Base-by-base conservation (phyloP, 2,888 invertebrate species). In the Digitonthophagus gazella region DNA sequence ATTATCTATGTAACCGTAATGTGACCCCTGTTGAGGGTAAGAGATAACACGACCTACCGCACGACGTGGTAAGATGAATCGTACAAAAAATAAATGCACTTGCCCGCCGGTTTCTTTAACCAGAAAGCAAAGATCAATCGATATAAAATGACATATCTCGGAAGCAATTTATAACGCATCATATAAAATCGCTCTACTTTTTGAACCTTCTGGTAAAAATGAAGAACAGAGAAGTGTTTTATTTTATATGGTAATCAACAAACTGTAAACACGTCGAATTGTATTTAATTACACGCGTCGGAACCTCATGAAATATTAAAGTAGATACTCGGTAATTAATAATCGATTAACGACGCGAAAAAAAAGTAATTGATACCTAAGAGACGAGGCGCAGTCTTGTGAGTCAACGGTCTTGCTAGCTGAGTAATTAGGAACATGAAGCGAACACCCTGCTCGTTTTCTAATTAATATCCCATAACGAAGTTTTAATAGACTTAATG, bases 401-500 rank as follows among this genome's bases (percentile, higher is more conserved):
- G 58, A 58, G 61, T 18, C 20, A 61, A 20, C 19, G 16, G 61
- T 44, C 28, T n/a, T 44, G 28, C 11, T 18, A 61, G 18, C 19
- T 8, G 18, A 18, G 20, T 61, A 61, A 61, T 61, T 61, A 44
- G 28, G 61, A 61, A 61, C 18, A 61, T 61, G 19, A 19, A 15
- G n/a, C n/a, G 57, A 18, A 20, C 18, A 61, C 58, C 58, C 58
- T 15, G 58, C 4, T 58, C 19, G 58, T 18, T 61, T 61, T 61
- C 61, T 61, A 16, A 20, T 61, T 61, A 61, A 19, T 61, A 19
- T 18, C 20, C 28, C n/a, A 20, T 61, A 18, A 61, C 18, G 19
- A 61, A 61, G 61, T n/a, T 16, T 61, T 5, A 61, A 61, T 61
- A 18, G 61, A 61, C 18, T 61, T 61, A 61, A 61, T 61, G 61